A percentile compares a stretch with the other conserved stretches of the same genome.
Conservation (phyloP, 2,888 invertebrate genomes). For the Trissolcus brochymenae region DNA sequence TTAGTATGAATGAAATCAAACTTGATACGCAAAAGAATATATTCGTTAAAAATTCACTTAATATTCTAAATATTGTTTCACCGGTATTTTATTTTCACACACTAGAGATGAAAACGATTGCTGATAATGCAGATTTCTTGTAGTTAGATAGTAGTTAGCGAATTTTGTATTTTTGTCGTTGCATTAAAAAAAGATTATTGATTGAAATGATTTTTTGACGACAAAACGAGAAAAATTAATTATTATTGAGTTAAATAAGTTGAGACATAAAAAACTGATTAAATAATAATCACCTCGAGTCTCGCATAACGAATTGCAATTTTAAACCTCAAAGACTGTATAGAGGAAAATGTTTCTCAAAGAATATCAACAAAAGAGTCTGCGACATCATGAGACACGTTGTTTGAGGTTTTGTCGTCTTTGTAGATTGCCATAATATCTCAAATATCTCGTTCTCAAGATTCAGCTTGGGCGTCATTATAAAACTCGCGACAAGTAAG, state of each 20-base stretch:
- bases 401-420: constrained; percentile 54
- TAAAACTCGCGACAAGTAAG: constrained; percentile 60
- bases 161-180: background rate
- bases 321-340: constrained; percentile 24
- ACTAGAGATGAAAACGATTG: no score
- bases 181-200: background rate
- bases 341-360: constrained; percentile 9
- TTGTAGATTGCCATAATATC: constrained; percentile 73
- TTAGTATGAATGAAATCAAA: no score
- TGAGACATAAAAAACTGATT: background rate
- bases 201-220: background rate
- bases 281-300: background rate
- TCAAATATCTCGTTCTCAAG: constrained; percentile 72
- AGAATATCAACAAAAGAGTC: constrained; percentile 42
- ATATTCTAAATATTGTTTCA: no score
- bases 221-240: background rate
- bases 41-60: no score
- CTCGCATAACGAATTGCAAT: constrained; percentile 22
- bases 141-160: no score
- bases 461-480: constrained; percentile 69
- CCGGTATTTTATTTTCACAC: no score
- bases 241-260: background rate
- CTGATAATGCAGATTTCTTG: no score
- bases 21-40: no score
- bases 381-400: constrained; percentile 23